phyloP scores from a whole-genome alignment of 2,888 invertebrate genomes.

The Temnothorax ravouxi region DNA sequence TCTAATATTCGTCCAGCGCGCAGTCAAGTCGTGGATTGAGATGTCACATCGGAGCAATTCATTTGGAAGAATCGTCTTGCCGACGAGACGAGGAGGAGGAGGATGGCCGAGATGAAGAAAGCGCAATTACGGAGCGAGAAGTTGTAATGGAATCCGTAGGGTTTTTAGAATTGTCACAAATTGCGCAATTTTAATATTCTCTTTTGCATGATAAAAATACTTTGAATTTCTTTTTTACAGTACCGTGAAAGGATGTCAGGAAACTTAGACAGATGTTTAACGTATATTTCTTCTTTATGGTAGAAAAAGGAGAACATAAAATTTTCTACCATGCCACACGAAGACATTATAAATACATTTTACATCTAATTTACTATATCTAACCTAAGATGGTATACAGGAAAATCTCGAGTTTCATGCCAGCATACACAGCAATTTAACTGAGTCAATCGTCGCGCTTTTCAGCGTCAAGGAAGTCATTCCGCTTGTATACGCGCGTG shows the following conservation, averaged over 20 bases:
- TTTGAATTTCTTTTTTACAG: not conserved
- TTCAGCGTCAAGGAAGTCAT: constrained; percentile 48
- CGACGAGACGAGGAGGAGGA: constrained; percentile 8
- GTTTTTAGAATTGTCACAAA: not conserved
- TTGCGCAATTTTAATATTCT: not conserved
- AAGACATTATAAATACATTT: constrained; percentile 28
- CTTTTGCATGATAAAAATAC: not conserved
- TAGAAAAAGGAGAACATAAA: not conserved
- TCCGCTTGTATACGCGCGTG: constrained; percentile 52
- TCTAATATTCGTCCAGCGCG: constrained; percentile 79
- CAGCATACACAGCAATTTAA: constrained; percentile 30
- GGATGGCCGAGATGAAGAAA: not conserved
- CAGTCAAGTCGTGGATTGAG: constrained; percentile 60
- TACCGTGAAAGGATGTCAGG: not conserved
- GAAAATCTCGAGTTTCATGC: constrained; percentile 26
- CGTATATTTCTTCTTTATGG: not conserved
- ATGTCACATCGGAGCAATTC: constrained; percentile 79
- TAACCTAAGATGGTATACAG: not conserved
- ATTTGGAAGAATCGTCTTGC: constrained; percentile 79
- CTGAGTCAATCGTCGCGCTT: constrained; percentile 50
- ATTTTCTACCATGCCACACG: not conserved
- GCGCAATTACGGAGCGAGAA: not conserved
- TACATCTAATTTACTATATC: not conserved
- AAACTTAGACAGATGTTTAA: not conserved
- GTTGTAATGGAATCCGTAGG: constrained; percentile 8